phyloP scores from a whole-genome alignment of 2,888 invertebrate genomes.

The Latrodectus hesperus region DNA sequence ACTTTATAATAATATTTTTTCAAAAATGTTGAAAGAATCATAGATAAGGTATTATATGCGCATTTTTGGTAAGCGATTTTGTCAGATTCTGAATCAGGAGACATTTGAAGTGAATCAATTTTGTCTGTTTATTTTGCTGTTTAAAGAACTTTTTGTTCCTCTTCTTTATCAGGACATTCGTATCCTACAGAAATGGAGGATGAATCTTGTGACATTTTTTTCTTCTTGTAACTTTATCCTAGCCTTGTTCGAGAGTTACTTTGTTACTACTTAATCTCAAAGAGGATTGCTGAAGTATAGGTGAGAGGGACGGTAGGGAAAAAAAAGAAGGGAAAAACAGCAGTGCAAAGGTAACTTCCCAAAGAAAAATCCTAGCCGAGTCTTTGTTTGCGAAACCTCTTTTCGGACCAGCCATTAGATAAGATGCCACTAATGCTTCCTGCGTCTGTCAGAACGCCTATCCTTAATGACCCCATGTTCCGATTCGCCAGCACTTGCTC shows the following conservation, averaged over 20 bases:
- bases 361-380: conserved; percentile 28
- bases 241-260: conserved; percentile 5
- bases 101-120: too few relatives aligned
- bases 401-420: conserved; percentile 64
- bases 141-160: not conserved
- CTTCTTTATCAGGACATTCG: not conserved
- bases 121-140: not conserved
- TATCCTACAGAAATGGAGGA: not conserved
- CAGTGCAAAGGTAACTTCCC: conserved; percentile 37
- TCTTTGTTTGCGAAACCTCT: conserved; percentile 55
- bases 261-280: conserved; percentile 20
- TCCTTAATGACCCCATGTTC: conserved; percentile 68
- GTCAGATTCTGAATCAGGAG: too few relatives aligned
- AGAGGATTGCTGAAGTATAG: not conserved
- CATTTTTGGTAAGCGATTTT: too few relatives aligned
- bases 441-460: conserved; percentile 60
- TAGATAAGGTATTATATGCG: too few relatives aligned
- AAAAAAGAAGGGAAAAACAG: conserved; percentile 5
- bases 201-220: not conserved
- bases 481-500: conserved; percentile 67
- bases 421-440: conserved; percentile 69
- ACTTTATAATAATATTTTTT: too few relatives aligned
- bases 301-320: conserved; percentile 1
- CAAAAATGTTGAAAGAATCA: too few relatives aligned
- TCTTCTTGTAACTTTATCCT: not conserved